Conservation (phyloP, 1,140 invertebrate genomes). For the Coelopa frigida region DNA sequence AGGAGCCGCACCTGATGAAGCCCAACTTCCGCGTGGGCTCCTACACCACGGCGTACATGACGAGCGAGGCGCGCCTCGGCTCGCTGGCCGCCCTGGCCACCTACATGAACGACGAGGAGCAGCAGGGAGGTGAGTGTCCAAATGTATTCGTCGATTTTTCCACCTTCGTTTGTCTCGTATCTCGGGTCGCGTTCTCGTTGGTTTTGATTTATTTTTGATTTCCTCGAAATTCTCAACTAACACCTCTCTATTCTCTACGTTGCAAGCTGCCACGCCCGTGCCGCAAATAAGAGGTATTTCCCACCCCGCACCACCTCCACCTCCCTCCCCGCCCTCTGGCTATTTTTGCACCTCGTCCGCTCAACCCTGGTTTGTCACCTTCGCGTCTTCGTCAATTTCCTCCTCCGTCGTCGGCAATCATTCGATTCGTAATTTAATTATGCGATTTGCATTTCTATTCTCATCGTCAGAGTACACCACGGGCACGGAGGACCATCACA, state of each 20-base stretch:
- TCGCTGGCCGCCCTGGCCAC: slow-evolving; percentile 38
- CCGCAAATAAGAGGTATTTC: slow-evolving; percentile 32
- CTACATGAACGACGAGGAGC: slow-evolving; percentile 33
- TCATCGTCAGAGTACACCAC: slow-evolving; percentile 27
- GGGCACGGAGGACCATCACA: slow-evolving; percentile 59
- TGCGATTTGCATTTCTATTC: too few species aligned
- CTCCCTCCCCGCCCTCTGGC: too few species aligned
- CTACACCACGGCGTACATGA: slow-evolving; percentile 40
- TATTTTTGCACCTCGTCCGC: too few species aligned
- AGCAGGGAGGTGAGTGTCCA: slow-evolving; percentile 34
- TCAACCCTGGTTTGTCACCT: too few species aligned
- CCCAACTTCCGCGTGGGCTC: slow-evolving; percentile 56
- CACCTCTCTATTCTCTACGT: slow-evolving; percentile 5
- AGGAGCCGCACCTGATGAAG: slow-evolving; percentile 43
- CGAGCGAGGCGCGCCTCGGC: slow-evolving; percentile 30
- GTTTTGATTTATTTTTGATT: slow-evolving; percentile 14
- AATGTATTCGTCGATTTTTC: too few species aligned
- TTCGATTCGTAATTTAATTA: too few species aligned
- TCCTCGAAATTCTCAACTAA: slow-evolving; percentile 1
- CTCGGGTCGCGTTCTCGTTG: not conserved
- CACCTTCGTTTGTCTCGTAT: too few species aligned
- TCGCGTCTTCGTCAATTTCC: too few species aligned
- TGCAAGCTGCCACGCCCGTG: slow-evolving; percentile 40
- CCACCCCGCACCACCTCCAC: too few species aligned
- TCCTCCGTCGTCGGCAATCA: too few species aligned